Evolutionary conservation across 2,113 vertebrate genomes (phyloP).

Genomic region (Barbus barbus): DNA sequence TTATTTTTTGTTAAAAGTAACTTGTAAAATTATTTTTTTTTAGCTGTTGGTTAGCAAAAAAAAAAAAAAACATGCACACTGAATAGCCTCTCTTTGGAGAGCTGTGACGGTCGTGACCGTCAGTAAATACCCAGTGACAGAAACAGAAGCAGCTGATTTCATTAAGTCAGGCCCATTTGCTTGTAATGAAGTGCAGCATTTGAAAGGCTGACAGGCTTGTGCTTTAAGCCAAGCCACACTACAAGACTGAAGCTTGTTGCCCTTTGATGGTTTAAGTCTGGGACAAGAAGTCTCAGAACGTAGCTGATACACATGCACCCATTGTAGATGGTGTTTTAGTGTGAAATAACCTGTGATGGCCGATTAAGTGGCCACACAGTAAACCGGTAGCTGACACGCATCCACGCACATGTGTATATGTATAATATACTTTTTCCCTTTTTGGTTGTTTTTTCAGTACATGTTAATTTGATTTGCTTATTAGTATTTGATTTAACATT

Average conservation of each 20-base stretch:
- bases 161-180: conserved; percentile 43
- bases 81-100: not conserved
- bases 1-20: not conserved
- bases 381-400: not conserved
- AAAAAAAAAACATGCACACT: not conserved
- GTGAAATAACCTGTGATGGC: not conserved
- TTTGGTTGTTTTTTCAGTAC: too few relatives aligned
- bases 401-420: too few relatives aligned
- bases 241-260: not conserved
- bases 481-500: not conserved
- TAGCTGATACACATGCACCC: not conserved
- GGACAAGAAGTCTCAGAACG: not conserved
- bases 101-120: not conserved
- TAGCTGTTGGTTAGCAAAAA: not conserved
- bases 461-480: not conserved
- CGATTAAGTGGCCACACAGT: not conserved
- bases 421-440: too few relatives aligned
- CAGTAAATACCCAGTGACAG: conserved; percentile 36
- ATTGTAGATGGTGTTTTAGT: not conserved
- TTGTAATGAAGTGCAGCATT: conserved; percentile 35
- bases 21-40: not conserved
- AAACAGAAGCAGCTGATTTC: conserved; percentile 7
- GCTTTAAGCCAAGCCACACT: conserved; percentile 9
- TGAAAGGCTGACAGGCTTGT: conserved; percentile 32
- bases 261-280: not conserved